Evolutionary conservation across 1,140 invertebrate genomes (phyloP).

Genomic region (Drosophila ficusphila): DNA sequence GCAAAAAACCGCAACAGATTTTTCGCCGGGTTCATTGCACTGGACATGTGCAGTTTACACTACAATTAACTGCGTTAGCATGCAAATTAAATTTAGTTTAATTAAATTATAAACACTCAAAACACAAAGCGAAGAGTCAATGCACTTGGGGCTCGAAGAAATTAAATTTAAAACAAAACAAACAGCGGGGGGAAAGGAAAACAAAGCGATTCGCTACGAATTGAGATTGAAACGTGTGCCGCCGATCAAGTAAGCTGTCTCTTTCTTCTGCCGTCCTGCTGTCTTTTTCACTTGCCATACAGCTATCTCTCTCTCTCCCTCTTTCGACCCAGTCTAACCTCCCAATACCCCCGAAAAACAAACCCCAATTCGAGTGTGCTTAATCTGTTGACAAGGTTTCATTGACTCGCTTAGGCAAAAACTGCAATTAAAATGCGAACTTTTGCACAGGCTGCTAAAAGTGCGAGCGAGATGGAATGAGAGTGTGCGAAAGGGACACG

Average conservation of each 20-base stretch:
- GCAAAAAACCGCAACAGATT: conserved; percentile 17
- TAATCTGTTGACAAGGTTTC: conserved; percentile 47
- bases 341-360: neutral
- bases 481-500: conserved; percentile 1
- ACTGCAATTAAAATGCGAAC: conserved; percentile 57
- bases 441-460: neutral
- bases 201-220: conserved; percentile 12
- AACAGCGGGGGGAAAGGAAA: conserved; percentile 12
- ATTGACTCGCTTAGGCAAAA: conserved; percentile 52
- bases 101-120: conserved; percentile 64
- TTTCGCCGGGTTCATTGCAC: conserved; percentile 47
- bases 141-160: conserved; percentile 55
- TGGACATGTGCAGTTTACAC: conserved; percentile 56
- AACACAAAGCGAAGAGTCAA: conserved; percentile 53
- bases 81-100: conserved; percentile 80
- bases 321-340: neutral
- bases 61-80: conserved; percentile 68
- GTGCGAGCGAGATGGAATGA: neutral
- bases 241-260: neutral
- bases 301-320: neutral
- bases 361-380: conserved; percentile 12
- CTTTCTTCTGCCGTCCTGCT: neutral
- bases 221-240: conserved; percentile 10
- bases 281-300: neutral
- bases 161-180: conserved; percentile 52